phyloP scores from a whole-genome alignment of 2,113 vertebrate genomes.

The Tichodroma muraria region DNA sequence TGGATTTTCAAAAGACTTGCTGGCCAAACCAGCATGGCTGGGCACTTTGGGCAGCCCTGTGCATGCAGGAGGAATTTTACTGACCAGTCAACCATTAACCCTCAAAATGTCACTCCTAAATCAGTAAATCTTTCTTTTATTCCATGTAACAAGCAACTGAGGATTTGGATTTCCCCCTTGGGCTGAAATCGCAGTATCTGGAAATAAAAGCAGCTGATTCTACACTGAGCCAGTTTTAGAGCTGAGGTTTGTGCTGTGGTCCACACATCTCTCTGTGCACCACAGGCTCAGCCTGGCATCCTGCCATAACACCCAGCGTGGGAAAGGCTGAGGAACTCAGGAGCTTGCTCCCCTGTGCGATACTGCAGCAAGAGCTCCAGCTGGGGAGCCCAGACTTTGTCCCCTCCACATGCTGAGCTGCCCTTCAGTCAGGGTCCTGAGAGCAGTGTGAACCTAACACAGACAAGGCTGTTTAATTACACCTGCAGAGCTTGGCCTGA shows the following conservation, averaged over 20 bases:
- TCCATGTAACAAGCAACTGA: background rate
- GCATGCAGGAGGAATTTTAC: background rate
- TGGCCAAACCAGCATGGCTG: background rate
- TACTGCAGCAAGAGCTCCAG: background rate
- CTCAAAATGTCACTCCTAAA: background rate
- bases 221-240: background rate
- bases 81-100: background rate
- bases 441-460: background rate
- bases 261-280: background rate
- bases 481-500: background rate
- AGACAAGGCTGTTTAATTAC: background rate
- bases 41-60: background rate
- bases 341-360: background rate
- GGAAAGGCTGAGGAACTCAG: background rate
- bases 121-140: background rate
- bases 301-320: accelerated
- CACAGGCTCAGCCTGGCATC: background rate
- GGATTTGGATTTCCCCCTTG: accelerated
- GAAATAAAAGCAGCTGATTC: background rate
- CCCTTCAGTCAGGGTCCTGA: background rate
- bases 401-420: background rate
- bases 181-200: background rate
- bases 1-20: background rate
- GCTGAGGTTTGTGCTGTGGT: background rate
- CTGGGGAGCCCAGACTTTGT: background rate